Conservation (phyloP, 2,888 invertebrate genomes). For the Ptilodon capucinus region DNA sequence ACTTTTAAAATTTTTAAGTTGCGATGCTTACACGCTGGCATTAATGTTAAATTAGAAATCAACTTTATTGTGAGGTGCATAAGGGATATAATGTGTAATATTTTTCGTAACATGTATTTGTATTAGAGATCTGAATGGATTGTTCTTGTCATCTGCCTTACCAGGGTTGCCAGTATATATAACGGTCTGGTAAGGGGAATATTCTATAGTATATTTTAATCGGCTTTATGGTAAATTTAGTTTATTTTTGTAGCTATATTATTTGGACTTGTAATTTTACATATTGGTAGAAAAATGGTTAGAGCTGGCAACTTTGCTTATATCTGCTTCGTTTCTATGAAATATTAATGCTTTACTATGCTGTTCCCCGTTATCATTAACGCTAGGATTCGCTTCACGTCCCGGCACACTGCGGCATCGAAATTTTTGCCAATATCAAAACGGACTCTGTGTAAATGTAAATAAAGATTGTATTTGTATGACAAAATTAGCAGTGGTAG, state of each 20-base stretch:
- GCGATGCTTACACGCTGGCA: slow-evolving; percentile 35
- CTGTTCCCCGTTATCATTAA: too few relatives aligned
- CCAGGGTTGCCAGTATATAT: slow-evolving; percentile 1
- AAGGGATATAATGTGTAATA: slow-evolving; percentile 1
- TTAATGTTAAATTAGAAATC: slow-evolving; percentile 4
- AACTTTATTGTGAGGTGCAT: slow-evolving; percentile 3
- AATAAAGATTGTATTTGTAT: too few relatives aligned
- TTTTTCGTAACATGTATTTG: slow-evolving; percentile 3
- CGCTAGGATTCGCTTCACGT: too few relatives aligned
- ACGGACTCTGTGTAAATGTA: too few relatives aligned
- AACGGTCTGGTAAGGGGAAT: neutral
- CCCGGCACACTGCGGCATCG: too few relatives aligned
- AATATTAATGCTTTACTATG: slow-evolving; percentile 28
- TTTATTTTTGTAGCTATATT: slow-evolving; percentile 3
- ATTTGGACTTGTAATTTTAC: neutral
- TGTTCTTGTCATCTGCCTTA: slow-evolving; percentile 1
- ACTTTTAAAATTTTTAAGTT: slow-evolving; percentile 24
- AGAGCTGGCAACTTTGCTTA: neutral
- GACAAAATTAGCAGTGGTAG: too few relatives aligned
- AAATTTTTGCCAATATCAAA: too few relatives aligned
- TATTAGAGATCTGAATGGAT: slow-evolving; percentile 55
- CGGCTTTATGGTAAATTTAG: neutral
- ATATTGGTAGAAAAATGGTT: neutral
- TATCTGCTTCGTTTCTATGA: slow-evolving; percentile 25
- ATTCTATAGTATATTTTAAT: neutral